Conservation (phyloP, 2,888 invertebrate genomes). For the Onthophagus sagittarius region DNA sequence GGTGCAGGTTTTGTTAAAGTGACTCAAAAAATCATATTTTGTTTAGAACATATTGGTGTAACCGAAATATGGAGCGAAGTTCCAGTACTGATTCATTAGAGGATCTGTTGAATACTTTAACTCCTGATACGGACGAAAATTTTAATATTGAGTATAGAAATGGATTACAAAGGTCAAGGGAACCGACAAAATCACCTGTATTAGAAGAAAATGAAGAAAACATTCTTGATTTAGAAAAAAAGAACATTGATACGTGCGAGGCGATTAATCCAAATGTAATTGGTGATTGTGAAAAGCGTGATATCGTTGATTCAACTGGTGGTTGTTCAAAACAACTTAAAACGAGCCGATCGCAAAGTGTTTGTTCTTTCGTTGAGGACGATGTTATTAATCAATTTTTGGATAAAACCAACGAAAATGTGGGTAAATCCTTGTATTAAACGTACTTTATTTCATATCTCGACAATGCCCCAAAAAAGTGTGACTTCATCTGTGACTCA, state of each 20-base stretch:
- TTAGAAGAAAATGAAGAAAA: background rate
- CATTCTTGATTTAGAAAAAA: background rate
- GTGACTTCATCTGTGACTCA: no score
- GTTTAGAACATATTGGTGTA: no score
- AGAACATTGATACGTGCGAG: conserved; percentile 10
- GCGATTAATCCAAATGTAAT: conserved; percentile 23
- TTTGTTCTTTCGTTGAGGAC: conserved; percentile 28
- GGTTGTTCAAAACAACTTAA: conserved; percentile 8
- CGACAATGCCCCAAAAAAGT: no score
- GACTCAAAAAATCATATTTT: no score
- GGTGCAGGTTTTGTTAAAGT: no score
- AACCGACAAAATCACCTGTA: background rate
- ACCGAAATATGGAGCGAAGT: conserved; percentile 15
- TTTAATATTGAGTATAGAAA: conserved; percentile 10
- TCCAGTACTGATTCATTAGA: conserved; percentile 29
- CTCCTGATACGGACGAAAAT: conserved; percentile 25
- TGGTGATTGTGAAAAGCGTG: conserved; percentile 15
- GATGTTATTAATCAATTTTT: conserved; percentile 41
- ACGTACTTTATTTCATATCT: no score
- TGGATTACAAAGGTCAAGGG: background rate
- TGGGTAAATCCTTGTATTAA: conserved; percentile 27
- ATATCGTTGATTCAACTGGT: background rate
- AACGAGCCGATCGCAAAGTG: conserved; percentile 21
- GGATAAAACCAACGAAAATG: conserved; percentile 40
- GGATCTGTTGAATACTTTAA: conserved; percentile 31